These are phyloP conservation scores for Melipona beecheii DNA, from an alignment of 2,888 invertebrate species.

Conservation along the genomic window DNA sequence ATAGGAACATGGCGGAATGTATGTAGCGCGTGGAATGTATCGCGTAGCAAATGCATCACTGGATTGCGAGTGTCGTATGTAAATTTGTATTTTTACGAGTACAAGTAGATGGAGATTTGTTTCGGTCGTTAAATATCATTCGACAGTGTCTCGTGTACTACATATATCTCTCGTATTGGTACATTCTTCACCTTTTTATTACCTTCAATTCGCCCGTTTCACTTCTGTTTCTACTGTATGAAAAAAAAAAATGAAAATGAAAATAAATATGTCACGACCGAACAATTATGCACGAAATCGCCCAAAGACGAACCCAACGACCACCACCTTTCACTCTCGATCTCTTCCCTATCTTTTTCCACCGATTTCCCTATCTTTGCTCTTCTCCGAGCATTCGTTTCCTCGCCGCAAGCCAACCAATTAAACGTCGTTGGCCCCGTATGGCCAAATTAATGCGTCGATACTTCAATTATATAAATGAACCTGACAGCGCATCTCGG, in stretches of 20 bases:
- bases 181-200: too few species aligned
- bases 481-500: background rate
- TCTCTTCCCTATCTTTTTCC: too few species aligned
- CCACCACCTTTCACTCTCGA: too few species aligned
- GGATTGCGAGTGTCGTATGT: background rate
- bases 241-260: too few species aligned
- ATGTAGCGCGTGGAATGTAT: background rate
- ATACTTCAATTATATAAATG: constrained; percentile 47
- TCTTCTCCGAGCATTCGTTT: constrained; percentile 17
- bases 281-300: too few species aligned
- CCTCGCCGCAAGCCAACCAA: constrained; percentile 13
- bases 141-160: background rate
- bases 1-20: background rate
- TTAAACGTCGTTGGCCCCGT: constrained; percentile 33
- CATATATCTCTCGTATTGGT: too few species aligned
- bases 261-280: too few species aligned
- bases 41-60: background rate
- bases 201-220: too few species aligned
- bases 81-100: background rate
- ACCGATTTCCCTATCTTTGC: too few species aligned
- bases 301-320: too few species aligned
- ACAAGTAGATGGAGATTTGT: too few species aligned
- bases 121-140: background rate
- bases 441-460: constrained; percentile 32
- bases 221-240: too few species aligned